Conservation (phyloP, 2,888 invertebrate species). For the Nymphalis polychloros region DNA sequence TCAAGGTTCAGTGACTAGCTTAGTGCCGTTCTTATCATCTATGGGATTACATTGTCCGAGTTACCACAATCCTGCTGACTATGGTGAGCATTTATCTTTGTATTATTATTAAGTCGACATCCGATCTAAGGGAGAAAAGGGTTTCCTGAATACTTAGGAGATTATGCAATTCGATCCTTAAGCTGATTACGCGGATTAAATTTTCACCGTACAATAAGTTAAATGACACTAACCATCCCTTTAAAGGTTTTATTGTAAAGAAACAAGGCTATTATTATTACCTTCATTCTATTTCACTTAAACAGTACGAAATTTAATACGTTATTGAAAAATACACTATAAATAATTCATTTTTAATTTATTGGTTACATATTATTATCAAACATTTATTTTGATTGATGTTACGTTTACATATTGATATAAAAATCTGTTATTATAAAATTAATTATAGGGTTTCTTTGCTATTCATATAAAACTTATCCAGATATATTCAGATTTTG, state of each 20-base stretch:
- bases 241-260: not conserved
- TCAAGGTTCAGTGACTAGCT: conserved; percentile 89
- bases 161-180: conserved; percentile 4
- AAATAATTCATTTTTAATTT: too few species aligned
- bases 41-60: conserved; percentile 95
- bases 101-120: conserved; percentile 2
- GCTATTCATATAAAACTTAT: too few species aligned
- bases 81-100: conserved; percentile 82
- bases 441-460: too few species aligned
- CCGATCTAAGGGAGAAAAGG: conserved; percentile 17
- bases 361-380: too few species aligned
- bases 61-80: conserved; percentile 98
- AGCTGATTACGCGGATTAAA: conserved; percentile 13
- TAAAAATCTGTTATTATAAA: too few species aligned
- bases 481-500: too few species aligned
- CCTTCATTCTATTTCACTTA: too few species aligned
- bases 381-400: too few species aligned
- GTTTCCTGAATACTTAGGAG: conserved; percentile 20
- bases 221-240: not conserved
- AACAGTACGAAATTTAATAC: too few species aligned
- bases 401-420: too few species aligned
- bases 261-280: too few species aligned
- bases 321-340: too few species aligned
- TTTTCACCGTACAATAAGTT: not conserved
- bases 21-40: conserved; percentile 93